Evolutionary conservation across 2,113 vertebrate species (phyloP).

Genomic region (Connochaetes taurinus): DNA sequence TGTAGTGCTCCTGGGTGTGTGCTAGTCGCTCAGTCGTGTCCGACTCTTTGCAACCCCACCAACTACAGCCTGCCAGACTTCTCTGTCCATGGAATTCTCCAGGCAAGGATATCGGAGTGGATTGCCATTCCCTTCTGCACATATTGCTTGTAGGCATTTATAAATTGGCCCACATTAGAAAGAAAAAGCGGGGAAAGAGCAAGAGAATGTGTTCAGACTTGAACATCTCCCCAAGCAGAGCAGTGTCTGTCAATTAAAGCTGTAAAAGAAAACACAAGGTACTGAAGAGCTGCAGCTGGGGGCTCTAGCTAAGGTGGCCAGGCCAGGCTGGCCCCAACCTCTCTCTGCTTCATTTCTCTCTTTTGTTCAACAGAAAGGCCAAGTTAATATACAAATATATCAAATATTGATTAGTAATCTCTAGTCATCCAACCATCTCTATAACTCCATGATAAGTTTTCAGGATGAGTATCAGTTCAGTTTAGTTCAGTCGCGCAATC

Average conservation of each 20-base stretch:
- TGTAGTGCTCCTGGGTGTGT: not conserved
- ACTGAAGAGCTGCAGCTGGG: not conserved
- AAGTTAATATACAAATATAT: not conserved
- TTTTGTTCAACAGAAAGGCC: not conserved
- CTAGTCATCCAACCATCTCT: not conserved
- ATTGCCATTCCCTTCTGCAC: not conserved
- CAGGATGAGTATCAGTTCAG: not conserved
- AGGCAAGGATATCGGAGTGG: not conserved
- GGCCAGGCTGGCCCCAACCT: not conserved
- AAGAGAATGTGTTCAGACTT: not conserved
- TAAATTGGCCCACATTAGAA: not conserved
- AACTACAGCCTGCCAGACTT: not conserved
- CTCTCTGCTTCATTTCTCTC: not conserved
- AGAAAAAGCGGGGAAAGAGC: not conserved
- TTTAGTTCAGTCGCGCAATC: too few relatives aligned
- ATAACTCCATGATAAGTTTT: conserved; percentile 11
- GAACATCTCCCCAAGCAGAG: not conserved
- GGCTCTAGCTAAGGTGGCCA: not conserved
- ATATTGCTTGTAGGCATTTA: not conserved
- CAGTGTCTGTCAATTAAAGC: not conserved
- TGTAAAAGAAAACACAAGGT: not conserved
- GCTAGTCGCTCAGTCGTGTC: fast-evolving
- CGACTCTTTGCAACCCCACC: fast-evolving
- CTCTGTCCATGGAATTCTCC: not conserved
- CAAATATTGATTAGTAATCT: not conserved